These are phyloP conservation scores for Fringilla coelebs DNA, from an alignment of 2,797 vertebrate species.

Conservation along the genomic window DNA sequence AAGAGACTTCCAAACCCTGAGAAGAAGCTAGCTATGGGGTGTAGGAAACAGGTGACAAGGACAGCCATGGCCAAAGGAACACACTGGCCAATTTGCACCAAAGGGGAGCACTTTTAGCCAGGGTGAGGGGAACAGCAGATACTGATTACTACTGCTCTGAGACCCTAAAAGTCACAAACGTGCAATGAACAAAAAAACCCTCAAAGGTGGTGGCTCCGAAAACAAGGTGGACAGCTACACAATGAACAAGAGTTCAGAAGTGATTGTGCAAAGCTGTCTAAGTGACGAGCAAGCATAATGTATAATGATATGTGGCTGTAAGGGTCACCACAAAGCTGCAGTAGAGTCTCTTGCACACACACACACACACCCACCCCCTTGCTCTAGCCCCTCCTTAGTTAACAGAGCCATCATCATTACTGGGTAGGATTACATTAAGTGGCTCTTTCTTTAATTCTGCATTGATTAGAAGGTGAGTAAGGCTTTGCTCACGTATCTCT, in stretches of 20 bases:
- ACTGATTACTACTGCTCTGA: background rate
- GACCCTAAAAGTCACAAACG: background rate
- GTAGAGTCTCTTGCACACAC: background rate
- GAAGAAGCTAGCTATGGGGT: background rate
- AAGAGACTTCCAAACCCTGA: background rate
- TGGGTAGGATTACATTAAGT: background rate
- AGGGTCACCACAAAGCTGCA: background rate
- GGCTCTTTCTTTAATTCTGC: constrained; percentile 20
- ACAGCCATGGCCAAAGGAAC: background rate
- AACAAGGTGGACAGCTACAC: fast-evolving
- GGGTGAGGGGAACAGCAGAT: background rate
- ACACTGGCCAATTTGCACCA: background rate
- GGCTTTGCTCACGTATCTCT: background rate
- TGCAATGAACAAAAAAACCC: background rate
- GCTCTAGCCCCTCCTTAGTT: background rate
- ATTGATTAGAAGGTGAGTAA: background rate
- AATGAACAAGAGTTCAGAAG: background rate
- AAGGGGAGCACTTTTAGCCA: background rate
- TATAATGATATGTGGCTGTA: background rate
- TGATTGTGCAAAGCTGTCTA: background rate
- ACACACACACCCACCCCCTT: background rate
- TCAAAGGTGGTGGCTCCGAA: background rate
- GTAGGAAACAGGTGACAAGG: background rate
- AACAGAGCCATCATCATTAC: background rate
- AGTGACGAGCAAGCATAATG: fast-evolving